These are phyloP conservation scores for Falco naumanni DNA, from an alignment of 2,797 vertebrate genomes.

Conservation along the genomic window DNA sequence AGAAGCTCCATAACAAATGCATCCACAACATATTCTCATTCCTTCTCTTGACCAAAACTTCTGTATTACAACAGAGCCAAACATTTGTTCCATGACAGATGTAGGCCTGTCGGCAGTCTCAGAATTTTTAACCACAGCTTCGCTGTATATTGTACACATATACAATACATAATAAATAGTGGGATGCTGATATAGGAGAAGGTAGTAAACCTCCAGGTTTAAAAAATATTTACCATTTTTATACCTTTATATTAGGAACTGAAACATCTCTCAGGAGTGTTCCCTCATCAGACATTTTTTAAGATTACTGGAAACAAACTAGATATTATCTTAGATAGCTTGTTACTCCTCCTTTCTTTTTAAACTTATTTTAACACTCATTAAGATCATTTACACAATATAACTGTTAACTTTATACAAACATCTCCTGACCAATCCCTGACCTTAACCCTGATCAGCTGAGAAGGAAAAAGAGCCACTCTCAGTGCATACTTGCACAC, in stretches of 20 bases:
- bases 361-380: background rate
- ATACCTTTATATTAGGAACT: background rate
- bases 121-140: background rate
- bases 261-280: background rate
- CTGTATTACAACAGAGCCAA: background rate
- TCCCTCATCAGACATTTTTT: background rate
- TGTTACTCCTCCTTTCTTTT: background rate
- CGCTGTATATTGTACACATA: background rate
- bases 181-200: background rate
- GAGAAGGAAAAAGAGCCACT: too few species aligned
- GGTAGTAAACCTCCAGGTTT: background rate
- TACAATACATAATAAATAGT: background rate
- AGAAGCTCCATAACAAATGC: background rate
- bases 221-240: background rate
- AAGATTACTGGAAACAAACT: background rate
- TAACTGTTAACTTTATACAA: background rate
- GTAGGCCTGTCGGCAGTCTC: background rate
- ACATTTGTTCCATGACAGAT: background rate
- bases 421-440: background rate
- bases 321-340: background rate
- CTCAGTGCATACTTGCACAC: background rate
- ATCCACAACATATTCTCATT: background rate
- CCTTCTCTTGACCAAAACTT: background rate
- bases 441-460: background rate
- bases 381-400: background rate